Evolutionary conservation across 2,113 vertebrate genomes (phyloP).

Genomic region (Caranx melampygus): DNA sequence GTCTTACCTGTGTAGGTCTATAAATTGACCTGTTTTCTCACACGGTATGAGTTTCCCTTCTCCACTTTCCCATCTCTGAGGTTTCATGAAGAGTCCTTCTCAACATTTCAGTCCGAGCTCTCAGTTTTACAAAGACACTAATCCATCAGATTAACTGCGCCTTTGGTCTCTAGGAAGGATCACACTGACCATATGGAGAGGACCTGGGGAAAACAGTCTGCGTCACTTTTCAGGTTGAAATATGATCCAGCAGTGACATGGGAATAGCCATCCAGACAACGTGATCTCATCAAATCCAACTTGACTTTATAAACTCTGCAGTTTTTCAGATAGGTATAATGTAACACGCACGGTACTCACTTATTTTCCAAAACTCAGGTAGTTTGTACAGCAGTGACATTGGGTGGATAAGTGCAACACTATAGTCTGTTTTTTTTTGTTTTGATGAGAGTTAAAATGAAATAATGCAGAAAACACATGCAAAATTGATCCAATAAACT

Average conservation of each 20-base stretch:
- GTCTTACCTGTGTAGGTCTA: not conserved
- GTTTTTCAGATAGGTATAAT: not conserved
- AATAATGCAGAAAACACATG: too few species aligned
- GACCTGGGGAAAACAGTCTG: constrained; percentile 17
- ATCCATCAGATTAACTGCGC: constrained; percentile 52
- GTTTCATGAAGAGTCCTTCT: constrained; percentile 39
- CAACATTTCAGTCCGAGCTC: constrained; percentile 36
- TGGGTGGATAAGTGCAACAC: too few species aligned
- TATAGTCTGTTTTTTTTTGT: too few species aligned
- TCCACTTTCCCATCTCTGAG: constrained; percentile 32
- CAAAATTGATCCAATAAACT: too few species aligned
- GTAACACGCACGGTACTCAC: not conserved
- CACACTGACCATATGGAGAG: constrained; percentile 24
- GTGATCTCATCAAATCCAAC: not conserved
- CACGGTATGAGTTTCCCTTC: constrained; percentile 37
- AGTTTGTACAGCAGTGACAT: too few species aligned
- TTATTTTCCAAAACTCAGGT: too few species aligned
- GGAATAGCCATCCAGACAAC: constrained; percentile 9
- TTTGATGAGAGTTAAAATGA: too few species aligned
- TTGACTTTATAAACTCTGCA: not conserved
- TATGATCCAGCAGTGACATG: constrained; percentile 21
- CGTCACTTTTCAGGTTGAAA: constrained; percentile 22
- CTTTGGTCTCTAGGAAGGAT: constrained; percentile 30
- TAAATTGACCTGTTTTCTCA: constrained; percentile 38
- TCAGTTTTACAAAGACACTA: constrained; percentile 31